Evolutionary conservation across 2,888 invertebrate species (phyloP).

Genomic region (Thera obeliscata): DNA sequence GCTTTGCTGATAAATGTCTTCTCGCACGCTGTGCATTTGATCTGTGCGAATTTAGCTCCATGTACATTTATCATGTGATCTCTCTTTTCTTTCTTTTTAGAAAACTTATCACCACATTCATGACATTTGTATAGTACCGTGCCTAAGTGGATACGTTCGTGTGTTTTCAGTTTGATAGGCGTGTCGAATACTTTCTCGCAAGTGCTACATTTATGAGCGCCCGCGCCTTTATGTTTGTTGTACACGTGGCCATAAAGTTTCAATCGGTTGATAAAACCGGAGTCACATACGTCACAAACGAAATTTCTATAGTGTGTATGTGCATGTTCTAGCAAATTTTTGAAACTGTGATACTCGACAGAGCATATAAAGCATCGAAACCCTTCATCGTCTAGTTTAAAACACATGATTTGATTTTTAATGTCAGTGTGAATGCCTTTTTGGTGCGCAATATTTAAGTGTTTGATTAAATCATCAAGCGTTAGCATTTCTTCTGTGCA

Average conservation of each 20-base stretch:
- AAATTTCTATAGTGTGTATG: slow-evolving; percentile 60
- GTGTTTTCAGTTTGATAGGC: slow-evolving; percentile 66
- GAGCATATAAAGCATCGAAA: slow-evolving; percentile 56
- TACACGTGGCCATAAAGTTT: slow-evolving; percentile 56
- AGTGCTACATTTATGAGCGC: slow-evolving; percentile 60
- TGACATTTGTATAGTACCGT: slow-evolving; percentile 57
- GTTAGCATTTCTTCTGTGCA: slow-evolving; percentile 47
- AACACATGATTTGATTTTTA: slow-evolving; percentile 62
- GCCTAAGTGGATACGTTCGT: slow-evolving; percentile 64
- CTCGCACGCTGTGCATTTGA: slow-evolving; percentile 54
- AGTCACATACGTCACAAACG: slow-evolving; percentile 57
- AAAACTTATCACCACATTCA: slow-evolving; percentile 55
- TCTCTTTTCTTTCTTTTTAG: slow-evolving; percentile 43
- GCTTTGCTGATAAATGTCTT: slow-evolving; percentile 45
- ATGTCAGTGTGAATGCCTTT: slow-evolving; percentile 52
- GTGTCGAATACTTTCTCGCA: slow-evolving; percentile 76
- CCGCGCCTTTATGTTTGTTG: slow-evolving; percentile 54
- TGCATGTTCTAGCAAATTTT: slow-evolving; percentile 60
- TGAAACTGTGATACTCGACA: slow-evolving; percentile 53
- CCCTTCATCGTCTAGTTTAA: slow-evolving; percentile 52
- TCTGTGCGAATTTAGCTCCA: slow-evolving; percentile 35
- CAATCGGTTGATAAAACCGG: slow-evolving; percentile 56
- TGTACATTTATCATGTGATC: slow-evolving; percentile 37
- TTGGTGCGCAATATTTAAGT: slow-evolving; percentile 40
- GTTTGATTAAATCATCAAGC: slow-evolving; percentile 43